These are phyloP conservation scores for Lepilemur ruficaudatus DNA, from an alignment of 2,797 vertebrate species.

Conservation along the genomic window DNA sequence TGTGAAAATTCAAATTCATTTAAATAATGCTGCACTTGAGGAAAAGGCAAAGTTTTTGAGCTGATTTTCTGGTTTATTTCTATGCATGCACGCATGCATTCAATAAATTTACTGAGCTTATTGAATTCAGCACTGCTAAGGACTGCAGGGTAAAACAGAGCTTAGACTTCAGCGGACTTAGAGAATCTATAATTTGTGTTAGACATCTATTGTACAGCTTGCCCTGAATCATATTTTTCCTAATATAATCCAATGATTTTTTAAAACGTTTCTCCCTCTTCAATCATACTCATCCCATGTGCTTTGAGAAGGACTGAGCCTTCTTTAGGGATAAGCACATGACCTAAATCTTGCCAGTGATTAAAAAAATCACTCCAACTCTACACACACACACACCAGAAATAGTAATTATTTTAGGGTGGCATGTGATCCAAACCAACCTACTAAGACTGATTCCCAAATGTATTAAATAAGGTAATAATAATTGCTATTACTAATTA, in stretches of 20 bases:
- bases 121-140: background rate
- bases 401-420: background rate
- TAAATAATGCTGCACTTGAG: conserved; percentile 59
- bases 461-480: background rate
- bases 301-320: background rate
- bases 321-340: background rate
- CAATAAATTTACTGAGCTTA: conserved; percentile 13
- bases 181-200: background rate
- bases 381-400: background rate
- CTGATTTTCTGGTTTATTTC: conserved; percentile 43
- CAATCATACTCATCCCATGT: background rate
- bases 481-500: background rate
- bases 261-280: background rate
- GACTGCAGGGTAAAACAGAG: background rate
- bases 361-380: background rate
- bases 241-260: background rate
- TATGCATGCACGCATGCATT: conserved; percentile 35
- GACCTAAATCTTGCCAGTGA: background rate
- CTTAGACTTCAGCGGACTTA: background rate
- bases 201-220: background rate
- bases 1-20: conserved; percentile 64
- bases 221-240: background rate
- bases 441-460: background rate
- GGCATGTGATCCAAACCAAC: background rate
- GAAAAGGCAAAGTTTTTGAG: conserved; percentile 32